These are phyloP conservation scores for Ommatoiulus sabulosus DNA, from an alignment of 2,888 invertebrate genomes.

Conservation along the genomic window DNA sequence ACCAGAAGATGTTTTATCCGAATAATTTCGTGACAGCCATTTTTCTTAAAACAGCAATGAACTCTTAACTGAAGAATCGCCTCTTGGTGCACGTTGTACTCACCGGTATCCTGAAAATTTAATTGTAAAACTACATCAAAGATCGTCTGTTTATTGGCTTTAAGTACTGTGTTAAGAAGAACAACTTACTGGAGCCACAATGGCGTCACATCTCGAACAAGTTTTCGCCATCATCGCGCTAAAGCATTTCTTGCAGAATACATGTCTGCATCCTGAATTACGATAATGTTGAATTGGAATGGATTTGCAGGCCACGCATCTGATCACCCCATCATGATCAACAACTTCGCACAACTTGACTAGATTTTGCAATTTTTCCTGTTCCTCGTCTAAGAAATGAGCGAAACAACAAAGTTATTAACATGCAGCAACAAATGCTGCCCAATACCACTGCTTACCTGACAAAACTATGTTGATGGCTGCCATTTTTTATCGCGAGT, in stretches of 20 bases:
- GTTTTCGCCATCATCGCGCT: neutral
- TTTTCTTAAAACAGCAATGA: neutral
- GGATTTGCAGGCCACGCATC: neutral
- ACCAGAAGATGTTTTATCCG: neutral
- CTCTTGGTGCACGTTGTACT: neutral
- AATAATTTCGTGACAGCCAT: neutral
- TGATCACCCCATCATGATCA: neutral
- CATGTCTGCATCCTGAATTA: neutral
- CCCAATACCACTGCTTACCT: neutral
- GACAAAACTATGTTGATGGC: neutral
- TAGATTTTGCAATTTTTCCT: neutral
- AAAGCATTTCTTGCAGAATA: neutral
- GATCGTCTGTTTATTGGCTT: neutral
- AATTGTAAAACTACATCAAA: neutral
- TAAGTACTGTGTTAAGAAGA: neutral
- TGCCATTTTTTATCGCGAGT: neutral
- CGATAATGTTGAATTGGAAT: neutral
- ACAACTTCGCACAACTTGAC: neutral
- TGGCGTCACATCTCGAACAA: neutral
- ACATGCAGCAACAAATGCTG: neutral
- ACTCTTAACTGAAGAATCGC: neutral
- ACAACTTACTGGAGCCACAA: neutral
- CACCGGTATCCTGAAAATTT: neutral
- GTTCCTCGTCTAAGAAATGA: neutral
- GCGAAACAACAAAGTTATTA: neutral